phyloP scores from a whole-genome alignment of 2,113 vertebrate genomes.

The Patagioenas fasciata region DNA sequence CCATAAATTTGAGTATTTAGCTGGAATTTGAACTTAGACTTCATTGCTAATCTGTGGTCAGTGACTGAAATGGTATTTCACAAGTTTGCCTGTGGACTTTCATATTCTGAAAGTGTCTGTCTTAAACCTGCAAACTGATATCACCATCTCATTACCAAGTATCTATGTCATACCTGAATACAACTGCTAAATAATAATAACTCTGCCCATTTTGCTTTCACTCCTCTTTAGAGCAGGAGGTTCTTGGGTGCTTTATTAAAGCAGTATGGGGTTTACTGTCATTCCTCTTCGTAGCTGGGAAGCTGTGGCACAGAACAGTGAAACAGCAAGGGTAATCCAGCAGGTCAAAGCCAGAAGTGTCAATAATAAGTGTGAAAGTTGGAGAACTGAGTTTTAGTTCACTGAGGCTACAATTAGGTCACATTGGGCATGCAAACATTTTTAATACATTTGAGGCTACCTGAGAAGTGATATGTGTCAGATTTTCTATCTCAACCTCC shows the following conservation, averaged over 20 bases:
- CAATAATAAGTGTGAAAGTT: background rate
- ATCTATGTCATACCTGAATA: background rate
- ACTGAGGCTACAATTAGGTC: background rate
- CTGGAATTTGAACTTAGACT: conserved; percentile 48
- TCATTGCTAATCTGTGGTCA: background rate
- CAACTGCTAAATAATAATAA: background rate
- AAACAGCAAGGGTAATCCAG: background rate
- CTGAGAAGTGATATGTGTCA: background rate
- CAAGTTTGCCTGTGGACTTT: background rate
- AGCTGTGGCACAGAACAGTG: background rate
- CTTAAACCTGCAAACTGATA: conserved; percentile 4
- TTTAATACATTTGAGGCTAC: background rate
- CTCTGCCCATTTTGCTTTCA: background rate
- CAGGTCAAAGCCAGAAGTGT: background rate
- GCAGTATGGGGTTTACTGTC: background rate
- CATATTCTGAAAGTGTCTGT: background rate
- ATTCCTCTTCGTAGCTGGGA: background rate
- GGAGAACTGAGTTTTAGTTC: background rate
- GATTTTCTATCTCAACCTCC: background rate
- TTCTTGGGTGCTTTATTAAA: background rate
- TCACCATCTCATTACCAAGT: background rate
- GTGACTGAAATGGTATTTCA: background rate
- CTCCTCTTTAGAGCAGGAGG: background rate
- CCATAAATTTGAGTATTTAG: background rate
- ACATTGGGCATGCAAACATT: background rate